Evolutionary conservation across 2,113 vertebrate species (phyloP).

Genomic region (Xiphophorus maculatus): DNA sequence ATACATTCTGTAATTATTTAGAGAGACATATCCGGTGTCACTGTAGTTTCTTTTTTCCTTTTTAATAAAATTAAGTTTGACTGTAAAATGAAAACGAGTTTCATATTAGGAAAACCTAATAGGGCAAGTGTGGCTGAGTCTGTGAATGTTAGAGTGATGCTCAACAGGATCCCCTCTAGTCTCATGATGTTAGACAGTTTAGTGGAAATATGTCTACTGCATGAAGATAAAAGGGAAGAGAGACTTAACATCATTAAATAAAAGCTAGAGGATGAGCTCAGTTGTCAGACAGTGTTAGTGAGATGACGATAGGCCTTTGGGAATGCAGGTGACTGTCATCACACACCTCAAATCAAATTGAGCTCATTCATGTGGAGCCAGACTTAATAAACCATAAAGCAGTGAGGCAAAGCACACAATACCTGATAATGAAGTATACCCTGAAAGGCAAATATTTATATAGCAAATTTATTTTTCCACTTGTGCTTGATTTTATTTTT

Average conservation of each 20-base stretch:
- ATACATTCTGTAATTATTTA: conserved; percentile 10
- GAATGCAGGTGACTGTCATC: conserved; percentile 15
- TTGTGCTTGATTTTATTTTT: conserved; percentile 5
- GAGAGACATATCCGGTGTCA: conserved; percentile 11
- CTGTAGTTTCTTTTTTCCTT: neutral
- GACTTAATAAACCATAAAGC: conserved; percentile 20
- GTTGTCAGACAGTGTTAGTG: conserved; percentile 15
- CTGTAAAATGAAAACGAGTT: conserved; percentile 17
- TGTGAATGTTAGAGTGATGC: conserved; percentile 1
- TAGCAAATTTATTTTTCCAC: neutral
- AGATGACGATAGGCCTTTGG: conserved; percentile 12
- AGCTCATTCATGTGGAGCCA: conserved; percentile 17
- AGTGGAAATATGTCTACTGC: conserved; percentile 11
- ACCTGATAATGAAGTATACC: neutral
- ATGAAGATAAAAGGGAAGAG: conserved; percentile 12
- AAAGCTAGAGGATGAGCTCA: conserved; percentile 22
- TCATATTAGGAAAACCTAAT: conserved; percentile 23
- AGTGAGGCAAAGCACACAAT: neutral
- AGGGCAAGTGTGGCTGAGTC: conserved; percentile 9
- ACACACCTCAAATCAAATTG: conserved; percentile 25
- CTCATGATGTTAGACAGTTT: conserved; percentile 20
- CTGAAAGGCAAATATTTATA: conserved; percentile 1
- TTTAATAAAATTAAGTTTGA: conserved; percentile 19
- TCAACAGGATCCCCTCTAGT: conserved; percentile 24
- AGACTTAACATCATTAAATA: conserved; percentile 34